Evolutionary conservation across 2,113 vertebrate genomes (phyloP), one percentile per base, ranked within the genome.

Genomic region (Megalops atlanticus): DNA sequence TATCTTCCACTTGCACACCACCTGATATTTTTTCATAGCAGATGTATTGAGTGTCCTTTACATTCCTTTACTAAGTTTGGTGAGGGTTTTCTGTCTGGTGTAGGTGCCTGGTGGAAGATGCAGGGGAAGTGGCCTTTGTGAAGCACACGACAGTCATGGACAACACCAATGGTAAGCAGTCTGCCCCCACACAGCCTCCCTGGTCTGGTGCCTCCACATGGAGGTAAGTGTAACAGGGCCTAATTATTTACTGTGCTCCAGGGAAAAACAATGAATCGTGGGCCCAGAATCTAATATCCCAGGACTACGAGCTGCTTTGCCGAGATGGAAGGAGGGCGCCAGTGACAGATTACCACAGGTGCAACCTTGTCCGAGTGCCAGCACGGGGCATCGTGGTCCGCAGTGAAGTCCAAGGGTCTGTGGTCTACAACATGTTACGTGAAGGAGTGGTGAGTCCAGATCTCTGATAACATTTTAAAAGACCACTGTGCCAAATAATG

Each of bases 221-320:
- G 16, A 47, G 58, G 0, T 3, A 40, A 14, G 33, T 2, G 24
- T 54, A 31, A 73, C 35, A 2, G 31, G 36, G 11, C 64, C n/a
- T 77, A 4, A n/a, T 18, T 16, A 24, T 21, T 21, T n/a, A 14
- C 43, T 58, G 36, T 69, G 24, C 77, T 31, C 73, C 90, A 98
- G 97, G 95, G 68, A 85, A 3, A 0, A 89, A 94, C 58, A 80
- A 87, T 33, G 0, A 80, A 81, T 40, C 12, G 0, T 99, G 97
- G 97, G 92, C 94, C 0, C 3, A 7, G 12, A 0, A 0, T 0
- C 89, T 97, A 68, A 75, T 40, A 3, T 96, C 97, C 0, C 31
- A 18, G 0, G 93, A 98, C 83, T 99, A 95, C 27, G 78, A 96
- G 87, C 94, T 99, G 43, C 83, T 99, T 83, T 99, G 98, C 72